phyloP scores from a whole-genome alignment of 2,888 invertebrate species.

The Megamerina dolium region DNA sequence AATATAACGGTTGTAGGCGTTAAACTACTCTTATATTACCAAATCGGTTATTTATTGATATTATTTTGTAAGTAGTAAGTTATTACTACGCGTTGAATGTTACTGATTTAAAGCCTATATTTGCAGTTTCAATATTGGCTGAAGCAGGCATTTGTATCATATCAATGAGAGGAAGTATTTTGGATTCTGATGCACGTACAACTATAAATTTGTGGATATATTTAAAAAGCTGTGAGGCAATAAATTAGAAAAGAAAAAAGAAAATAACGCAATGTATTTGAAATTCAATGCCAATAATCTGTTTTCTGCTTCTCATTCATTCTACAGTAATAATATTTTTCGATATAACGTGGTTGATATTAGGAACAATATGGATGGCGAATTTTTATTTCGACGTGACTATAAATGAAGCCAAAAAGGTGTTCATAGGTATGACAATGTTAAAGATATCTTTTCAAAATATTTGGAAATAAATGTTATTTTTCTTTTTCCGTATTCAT shows the following conservation, averaged over 20 bases:
- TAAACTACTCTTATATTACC: slow-evolving; percentile 48
- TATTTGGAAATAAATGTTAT: no score
- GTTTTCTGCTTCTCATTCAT: background rate
- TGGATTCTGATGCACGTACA: slow-evolving; percentile 66
- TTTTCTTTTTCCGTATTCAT: no score
- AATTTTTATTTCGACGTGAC: slow-evolving; percentile 64
- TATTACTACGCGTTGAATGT: background rate
- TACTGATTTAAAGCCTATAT: background rate
- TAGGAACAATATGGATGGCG: slow-evolving; percentile 67
- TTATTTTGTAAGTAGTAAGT: slow-evolving; percentile 47
- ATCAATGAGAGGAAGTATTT: slow-evolving; percentile 72
- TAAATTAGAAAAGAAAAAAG: background rate
- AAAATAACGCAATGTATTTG: no score
- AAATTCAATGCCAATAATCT: no score
- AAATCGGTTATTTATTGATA: slow-evolving; percentile 48
- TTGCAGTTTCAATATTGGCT: slow-evolving; percentile 55
- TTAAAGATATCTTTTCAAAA: no score
- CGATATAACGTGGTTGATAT: slow-evolving; percentile 68
- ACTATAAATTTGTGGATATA: slow-evolving; percentile 77
- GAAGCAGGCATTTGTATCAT: slow-evolving; percentile 68
- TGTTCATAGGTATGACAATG: slow-evolving; percentile 63
- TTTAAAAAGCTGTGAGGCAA: slow-evolving; percentile 62
- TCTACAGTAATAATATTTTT: slow-evolving; percentile 65
- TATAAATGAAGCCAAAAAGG: slow-evolving; percentile 63
- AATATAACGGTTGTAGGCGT: slow-evolving; percentile 44